Evolutionary conservation across 2,888 invertebrate species (phyloP).

Genomic region (Cheilosia impressa): DNA sequence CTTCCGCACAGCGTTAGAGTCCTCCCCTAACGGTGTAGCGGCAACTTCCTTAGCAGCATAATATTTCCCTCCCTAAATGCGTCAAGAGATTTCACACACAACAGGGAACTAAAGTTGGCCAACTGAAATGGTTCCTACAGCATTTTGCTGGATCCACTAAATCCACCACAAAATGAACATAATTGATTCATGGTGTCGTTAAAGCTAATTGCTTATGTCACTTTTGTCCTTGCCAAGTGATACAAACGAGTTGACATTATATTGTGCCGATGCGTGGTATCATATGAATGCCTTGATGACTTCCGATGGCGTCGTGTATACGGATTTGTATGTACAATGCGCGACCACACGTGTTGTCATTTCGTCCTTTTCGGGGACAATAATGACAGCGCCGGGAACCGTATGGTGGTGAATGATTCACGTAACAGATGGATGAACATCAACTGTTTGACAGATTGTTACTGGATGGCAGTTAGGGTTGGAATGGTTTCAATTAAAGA

Average conservation of each 20-base stretch:
- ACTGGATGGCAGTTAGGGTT: background rate
- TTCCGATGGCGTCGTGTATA: constrained; percentile 56
- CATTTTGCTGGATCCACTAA: constrained; percentile 57
- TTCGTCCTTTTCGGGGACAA: constrained; percentile 43
- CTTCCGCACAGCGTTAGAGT: constrained; percentile 33
- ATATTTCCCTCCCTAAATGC: constrained; percentile 1
- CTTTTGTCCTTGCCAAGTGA: constrained; percentile 49
- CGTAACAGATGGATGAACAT: constrained; percentile 45
- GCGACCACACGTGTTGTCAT: constrained; percentile 49
- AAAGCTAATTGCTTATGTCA: constrained; percentile 68
- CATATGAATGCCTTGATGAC: constrained; percentile 46
- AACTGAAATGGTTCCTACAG: constrained; percentile 41
- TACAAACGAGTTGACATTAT: constrained; percentile 54
- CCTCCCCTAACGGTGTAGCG: constrained; percentile 34
- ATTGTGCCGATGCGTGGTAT: constrained; percentile 22
- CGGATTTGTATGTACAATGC: constrained; percentile 34
- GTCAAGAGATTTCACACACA: constrained; percentile 12
- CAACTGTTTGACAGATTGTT: background rate
- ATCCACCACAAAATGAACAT: constrained; percentile 64
- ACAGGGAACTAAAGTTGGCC: background rate
- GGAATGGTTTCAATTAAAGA: background rate
- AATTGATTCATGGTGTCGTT: constrained; percentile 73
- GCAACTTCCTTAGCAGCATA: constrained; percentile 22
- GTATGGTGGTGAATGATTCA: background rate
- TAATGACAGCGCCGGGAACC: constrained; percentile 29